Evolutionary conservation across 2,888 invertebrate species (phyloP).

Genomic region (Lithophane socia): DNA sequence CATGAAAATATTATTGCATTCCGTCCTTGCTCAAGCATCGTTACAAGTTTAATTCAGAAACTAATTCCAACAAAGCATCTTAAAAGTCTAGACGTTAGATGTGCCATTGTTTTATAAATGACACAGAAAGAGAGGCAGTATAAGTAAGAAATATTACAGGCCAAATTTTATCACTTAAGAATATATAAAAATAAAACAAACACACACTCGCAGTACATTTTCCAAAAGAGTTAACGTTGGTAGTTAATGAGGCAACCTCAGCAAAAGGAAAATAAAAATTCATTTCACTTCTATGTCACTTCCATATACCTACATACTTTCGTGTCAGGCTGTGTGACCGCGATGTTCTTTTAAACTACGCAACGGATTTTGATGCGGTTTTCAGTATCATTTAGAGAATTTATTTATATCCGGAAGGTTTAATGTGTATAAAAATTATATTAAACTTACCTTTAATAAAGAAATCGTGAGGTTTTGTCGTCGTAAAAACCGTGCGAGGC

Average conservation of each 20-base stretch:
- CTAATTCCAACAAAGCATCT: not conserved
- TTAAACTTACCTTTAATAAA: not conserved
- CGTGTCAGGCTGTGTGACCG: too few species aligned
- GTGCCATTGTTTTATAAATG: not conserved
- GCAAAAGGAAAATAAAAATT: conserved; percentile 53
- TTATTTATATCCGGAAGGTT: too few species aligned
- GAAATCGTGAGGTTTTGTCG: too few species aligned
- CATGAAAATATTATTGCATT: not conserved
- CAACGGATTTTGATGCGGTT: too few species aligned
- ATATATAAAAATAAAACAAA: conserved; percentile 22
- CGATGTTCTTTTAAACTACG: too few species aligned
- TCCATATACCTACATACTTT: not conserved
- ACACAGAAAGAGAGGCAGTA: not conserved
- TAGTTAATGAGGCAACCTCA: conserved; percentile 32
- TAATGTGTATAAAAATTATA: too few species aligned
- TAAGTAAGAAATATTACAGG: conserved; percentile 3
- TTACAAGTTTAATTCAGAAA: not conserved
- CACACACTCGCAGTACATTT: conserved; percentile 22
- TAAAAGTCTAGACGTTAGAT: too few species aligned
- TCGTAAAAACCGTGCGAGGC: too few species aligned
- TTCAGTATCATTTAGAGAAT: too few species aligned
- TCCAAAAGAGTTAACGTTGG: conserved; percentile 22
- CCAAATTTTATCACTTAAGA: conserved; percentile 1
- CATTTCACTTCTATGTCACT: conserved; percentile 58
- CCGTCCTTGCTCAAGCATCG: not conserved